Evolutionary conservation across 2,113 vertebrate species (phyloP), one percentile per base, ranked within the genome.

Genomic region (Jacana jacana): DNA sequence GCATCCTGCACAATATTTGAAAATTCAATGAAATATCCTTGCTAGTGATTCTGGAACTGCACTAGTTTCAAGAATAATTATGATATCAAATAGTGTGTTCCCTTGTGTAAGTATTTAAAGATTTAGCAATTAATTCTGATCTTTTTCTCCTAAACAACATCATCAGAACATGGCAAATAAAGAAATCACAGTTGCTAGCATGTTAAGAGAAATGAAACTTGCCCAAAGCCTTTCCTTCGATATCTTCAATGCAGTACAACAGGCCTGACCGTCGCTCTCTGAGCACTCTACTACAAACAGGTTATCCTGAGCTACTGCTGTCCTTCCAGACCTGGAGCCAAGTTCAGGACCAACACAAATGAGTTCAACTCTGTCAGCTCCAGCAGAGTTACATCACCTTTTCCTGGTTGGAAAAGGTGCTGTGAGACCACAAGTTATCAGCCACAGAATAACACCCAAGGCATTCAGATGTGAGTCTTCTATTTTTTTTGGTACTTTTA

Each of bases 261-360:
- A 94, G 54, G 44, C 3, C 58, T 78, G 71, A 81, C 72, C 64
- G 30, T 14, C 0, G 11, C 49, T 91, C 54, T 51, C 48, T 5
- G 70, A 94, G 48, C 65, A 57, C 66, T 85, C 72, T 27, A n/a
- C 81, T 94, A 76, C 84, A 97, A 96, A 75, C 31, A 65, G 16
- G 20, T 52, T 82, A 90, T 77, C 55, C 70, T 37, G 46, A 91
- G 51, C 39, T 76, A 81, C 73, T 51, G 49, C 48, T 4, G 6
- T 7, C 46, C n/a, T 95, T 78, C 68, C 75, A 85, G 52, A 94
- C 48, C 51, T 35, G 13, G 11, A 60, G 91, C 60, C 58, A 86
- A 76, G 28, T 25, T 78, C 55, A 13, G 18, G 72, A 72, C 48
- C 48, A 86, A 49, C 31, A 70, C 23, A 94, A 92, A 15, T 6